Base-by-base conservation (phyloP, 2,888 invertebrate genomes). In the Papilio protenor region DNA sequence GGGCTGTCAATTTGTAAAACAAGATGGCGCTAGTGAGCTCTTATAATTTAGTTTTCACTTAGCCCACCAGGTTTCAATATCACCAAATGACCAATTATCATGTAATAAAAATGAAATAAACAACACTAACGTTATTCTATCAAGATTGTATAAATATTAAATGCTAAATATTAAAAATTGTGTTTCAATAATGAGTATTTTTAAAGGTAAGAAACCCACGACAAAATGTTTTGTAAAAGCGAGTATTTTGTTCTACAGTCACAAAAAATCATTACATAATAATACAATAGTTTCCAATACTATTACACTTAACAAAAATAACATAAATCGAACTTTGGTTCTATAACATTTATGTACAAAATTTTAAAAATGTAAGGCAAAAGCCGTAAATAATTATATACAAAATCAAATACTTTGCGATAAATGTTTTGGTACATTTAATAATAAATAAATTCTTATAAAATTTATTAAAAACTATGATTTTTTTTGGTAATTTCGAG, bases 301-400 rank as follows among this genome's bases (percentile, higher is more conserved):
- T 47, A 49, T 64, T 21, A 47, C 55, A 55, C 64, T 59, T 71
- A 75, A 74, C 10, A 78, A 61, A 59, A 74, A 57, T 55, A 69
- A 64, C 16, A 77, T 69, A 75, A 27, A 75, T 71, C 40, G 78
- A 78, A 78, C 78, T 78, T 78, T 78, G 78, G 75, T 78, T 78
- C 78, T 66, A 52, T 75, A 78, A 78, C 78, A 55, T 72, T 75
- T 78, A 78, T 78, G 49, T 78, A 78, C 78, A 78, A 75, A 59
- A 71, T 66, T 61, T 61, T n/a, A n/a, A 71, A 77, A 77, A 52
- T 52, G 75, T 64, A 23, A 52, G 72, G 59, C 75, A 52, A 70
- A 75, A 45, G 61, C 74, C 77, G 11, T 21, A 75, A 64, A 70
- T 70, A 75, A 72, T 66, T 72, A 78, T 78, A 66, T 78, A 78